Evolutionary conservation across 2,888 invertebrate genomes (phyloP).

Genomic region (Limnephilus rhombicus): DNA sequence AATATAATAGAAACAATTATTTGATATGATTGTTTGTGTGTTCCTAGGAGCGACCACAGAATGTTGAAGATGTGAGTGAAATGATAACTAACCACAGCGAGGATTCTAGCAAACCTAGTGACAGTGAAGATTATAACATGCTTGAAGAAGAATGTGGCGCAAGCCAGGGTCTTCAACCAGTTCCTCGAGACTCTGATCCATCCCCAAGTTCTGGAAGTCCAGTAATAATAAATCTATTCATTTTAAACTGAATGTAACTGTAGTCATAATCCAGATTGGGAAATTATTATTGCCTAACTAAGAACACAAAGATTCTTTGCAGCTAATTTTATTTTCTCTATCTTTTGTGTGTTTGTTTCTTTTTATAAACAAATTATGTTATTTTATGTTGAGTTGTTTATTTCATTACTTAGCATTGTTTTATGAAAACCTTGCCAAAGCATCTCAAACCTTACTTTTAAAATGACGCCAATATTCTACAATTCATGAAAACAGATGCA

Average conservation of each 20-base stretch:
- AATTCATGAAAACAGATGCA: neutral
- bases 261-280: neutral
- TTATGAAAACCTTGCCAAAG: neutral
- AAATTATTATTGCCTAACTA: neutral
- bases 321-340: neutral
- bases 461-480: neutral
- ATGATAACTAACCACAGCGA: conserved; percentile 31
- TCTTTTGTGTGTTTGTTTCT: neutral
- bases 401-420: neutral
- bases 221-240: conserved; percentile 32
- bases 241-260: neutral
- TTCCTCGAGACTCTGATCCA: neutral
- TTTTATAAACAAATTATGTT: neutral
- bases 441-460: neutral
- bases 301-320: neutral
- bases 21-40: conserved; percentile 28
- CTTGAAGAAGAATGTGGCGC: conserved; percentile 39
- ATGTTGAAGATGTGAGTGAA: conserved; percentile 29
- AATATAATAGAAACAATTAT: conserved; percentile 11
- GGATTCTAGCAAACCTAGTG: conserved; percentile 16
- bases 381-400: neutral
- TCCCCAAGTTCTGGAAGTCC: conserved; percentile 32
- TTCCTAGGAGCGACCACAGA: neutral
- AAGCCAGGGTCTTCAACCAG: conserved; percentile 26
- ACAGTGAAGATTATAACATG: conserved; percentile 7